Base-by-base conservation (phyloP, 2,888 invertebrate genomes). In the Proisotoma minuta region DNA sequence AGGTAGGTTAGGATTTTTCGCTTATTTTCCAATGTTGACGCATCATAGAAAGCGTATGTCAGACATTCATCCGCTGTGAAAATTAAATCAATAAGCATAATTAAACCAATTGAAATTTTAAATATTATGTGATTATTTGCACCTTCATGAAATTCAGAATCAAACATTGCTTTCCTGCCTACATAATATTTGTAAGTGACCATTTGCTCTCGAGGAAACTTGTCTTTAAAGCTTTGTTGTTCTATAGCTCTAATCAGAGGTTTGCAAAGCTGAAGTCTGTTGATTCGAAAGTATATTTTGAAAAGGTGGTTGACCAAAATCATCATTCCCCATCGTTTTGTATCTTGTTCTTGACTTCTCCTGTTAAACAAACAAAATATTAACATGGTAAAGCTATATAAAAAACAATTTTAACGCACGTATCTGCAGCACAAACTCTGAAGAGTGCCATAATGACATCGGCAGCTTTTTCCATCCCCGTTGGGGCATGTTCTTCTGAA, bases 171-270 rank as follows among this genome's bases (percentile, higher is more conserved):
- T 78, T 98, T 97, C 28, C 97, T 84, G 0, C 98, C 98, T 20
- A 96, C 92, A 79, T 94, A 98, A 78, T 97, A 97, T 76, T 90
- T 90, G 79, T 96, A 99, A 0, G 98, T 98, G 59, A 99, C 91
- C 76, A 91, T 89, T 77, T 99, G 97, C 10, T 93, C 88, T 63
- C 96, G 79, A 1, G 91, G 87, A 78, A 96, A 98, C 64, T 85
- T 85, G 60, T 95, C 91, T 78, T 92, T 93, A 68, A 91, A 87
- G 0, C 88, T 86, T 18, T 91, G 89, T 49, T 70, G 71, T 75
- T 98, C 98, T 68, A 99, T 96, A 0, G 98, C 97, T 71, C 98
- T 84, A 71, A 98, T 95, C 40, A 99, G 81, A 0, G 99, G 98
- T 78, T 92, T 97, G 78, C 91, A 91, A 56, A 92, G 79, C 79